Evolutionary conservation across 1,140 invertebrate species (phyloP), one percentile per base, ranked within the genome.

Genomic region (Hermetia illucens): DNA sequence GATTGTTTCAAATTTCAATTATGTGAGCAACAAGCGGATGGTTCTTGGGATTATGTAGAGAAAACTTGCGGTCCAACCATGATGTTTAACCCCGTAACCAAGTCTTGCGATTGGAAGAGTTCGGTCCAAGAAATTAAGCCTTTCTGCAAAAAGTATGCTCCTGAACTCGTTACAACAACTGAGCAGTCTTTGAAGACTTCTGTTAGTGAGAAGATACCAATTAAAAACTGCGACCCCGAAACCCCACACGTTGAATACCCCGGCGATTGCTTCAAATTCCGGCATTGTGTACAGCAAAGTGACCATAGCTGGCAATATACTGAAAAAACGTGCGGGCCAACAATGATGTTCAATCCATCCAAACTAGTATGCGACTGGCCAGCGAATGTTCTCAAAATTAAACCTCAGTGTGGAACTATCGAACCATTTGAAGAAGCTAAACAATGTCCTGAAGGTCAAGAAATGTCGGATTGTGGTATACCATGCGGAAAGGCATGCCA

Each of bases 1-100:
- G 66, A 77, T 50, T 81, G 77, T 45, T 57, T 65, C 32, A 56
- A 65, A 24, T 79, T 74, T 47, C 69, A 73, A 38, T 68, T 75
- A 15, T 79, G 75, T 38, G 49, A 51, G 16, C 60, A 63, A 12
- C 47, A 45, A n/a, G 47, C 44, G 0, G 42, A 50, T 1, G 54
- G 51, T 2, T 45, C 45, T 5, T 58, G 48, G 48, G 40, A 43
- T 13, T 60, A 58, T 39, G 64, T 77, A 0, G 64, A 70, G 39
- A 73, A 71, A 48, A 64, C 63, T 3, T 80, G 77, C 40, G 70
- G 66, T 2, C 52, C 62, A 2, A 53, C 55, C 19, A 71, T 70
- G 55, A 62, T 75, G 55, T 80, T 71, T 44, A 76, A 80, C 60
- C 69, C 77, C 32, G 47, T 58, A 19, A 48, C 57, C 24, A 64